Conservation (phyloP, 1,140 invertebrate genomes). For the Zaprionus davidi region DNA sequence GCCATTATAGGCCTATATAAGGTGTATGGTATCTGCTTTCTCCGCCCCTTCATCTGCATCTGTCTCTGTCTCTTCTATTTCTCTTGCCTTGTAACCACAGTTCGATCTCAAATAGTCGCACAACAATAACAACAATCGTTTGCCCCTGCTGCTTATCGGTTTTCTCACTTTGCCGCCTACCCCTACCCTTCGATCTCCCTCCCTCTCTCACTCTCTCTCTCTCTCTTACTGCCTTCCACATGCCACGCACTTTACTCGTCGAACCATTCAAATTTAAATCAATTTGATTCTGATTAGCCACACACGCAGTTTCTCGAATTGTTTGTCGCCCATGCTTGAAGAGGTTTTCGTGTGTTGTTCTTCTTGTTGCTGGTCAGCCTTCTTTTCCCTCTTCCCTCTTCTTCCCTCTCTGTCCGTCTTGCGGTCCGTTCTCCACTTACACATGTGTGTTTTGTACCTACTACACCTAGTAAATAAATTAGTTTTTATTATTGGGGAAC, state of each 20-base stretch:
- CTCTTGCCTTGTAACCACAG: constrained; percentile 5
- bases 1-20: neutral
- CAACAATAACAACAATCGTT: constrained; percentile 38
- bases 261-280: constrained; percentile 80
- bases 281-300: constrained; percentile 82
- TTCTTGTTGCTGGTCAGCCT: constrained; percentile 1
- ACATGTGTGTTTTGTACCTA: constrained; percentile 65
- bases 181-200: neutral
- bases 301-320: constrained; percentile 74
- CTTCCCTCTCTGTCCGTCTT: constrained; percentile 31
- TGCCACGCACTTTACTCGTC: constrained; percentile 66
- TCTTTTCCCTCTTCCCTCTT: neutral
- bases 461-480: constrained; percentile 81
- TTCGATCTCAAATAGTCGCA: constrained; percentile 20
- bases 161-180: constrained; percentile 53
- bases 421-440: constrained; percentile 16
- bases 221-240: neutral
- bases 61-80: neutral
- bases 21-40: neutral
- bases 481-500: constrained; percentile 80
- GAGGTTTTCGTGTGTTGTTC: constrained; percentile 18
- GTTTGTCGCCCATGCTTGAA: constrained; percentile 42
- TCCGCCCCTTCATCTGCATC: constrained; percentile 10
- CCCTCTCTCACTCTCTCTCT: neutral
- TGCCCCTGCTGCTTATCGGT: constrained; percentile 62